Evolutionary conservation across 2,797 vertebrate genomes (phyloP).

Genomic region (Pogoniulus pusillus): DNA sequence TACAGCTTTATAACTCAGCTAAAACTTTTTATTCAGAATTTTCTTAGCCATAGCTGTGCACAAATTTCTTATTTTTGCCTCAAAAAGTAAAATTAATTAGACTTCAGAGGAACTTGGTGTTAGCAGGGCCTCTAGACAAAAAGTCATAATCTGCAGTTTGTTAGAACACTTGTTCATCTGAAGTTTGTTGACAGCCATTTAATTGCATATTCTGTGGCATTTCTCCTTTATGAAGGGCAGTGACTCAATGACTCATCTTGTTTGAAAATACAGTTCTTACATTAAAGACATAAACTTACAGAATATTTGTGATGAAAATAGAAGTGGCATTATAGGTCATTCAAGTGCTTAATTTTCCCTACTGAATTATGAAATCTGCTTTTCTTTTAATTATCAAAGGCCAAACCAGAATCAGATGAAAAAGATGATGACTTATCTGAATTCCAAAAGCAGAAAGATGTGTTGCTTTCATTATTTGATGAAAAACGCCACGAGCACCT

Average conservation of each 20-base stretch:
- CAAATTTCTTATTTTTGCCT: background rate
- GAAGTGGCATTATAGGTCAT: background rate
- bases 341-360: background rate
- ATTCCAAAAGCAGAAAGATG: slow-evolving; percentile 85
- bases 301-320: background rate
- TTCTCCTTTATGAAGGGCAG: background rate
- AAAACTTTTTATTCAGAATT: background rate
- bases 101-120: background rate
- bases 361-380: background rate
- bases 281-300: background rate
- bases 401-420: slow-evolving; percentile 83
- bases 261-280: background rate
- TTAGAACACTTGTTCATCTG: background rate
- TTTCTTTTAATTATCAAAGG: slow-evolving; percentile 63
- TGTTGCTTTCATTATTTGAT: slow-evolving; percentile 90
- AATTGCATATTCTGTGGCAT: background rate
- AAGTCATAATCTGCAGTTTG: background rate
- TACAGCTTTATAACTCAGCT: background rate
- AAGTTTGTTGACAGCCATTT: background rate
- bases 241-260: background rate
- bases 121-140: background rate
- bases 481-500: slow-evolving; percentile 93
- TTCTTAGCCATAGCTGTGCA: background rate
- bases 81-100: background rate
- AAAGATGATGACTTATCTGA: slow-evolving; percentile 88